Evolutionary conservation across 2,888 invertebrate species (phyloP).

Genomic region (Acrobeloides nanus): DNA sequence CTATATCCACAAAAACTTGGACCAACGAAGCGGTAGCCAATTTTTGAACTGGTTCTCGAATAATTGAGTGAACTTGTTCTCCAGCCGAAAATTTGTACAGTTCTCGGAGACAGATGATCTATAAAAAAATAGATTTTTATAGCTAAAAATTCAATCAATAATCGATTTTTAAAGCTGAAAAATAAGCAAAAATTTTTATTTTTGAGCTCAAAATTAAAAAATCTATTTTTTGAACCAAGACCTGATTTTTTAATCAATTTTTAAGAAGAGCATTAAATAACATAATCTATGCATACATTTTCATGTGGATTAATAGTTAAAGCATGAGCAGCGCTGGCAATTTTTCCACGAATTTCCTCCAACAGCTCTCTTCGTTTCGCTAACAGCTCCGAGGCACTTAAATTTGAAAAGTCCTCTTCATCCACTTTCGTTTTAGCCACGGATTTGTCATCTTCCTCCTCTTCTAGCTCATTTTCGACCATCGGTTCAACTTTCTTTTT

Average conservation of each 20-base stretch:
- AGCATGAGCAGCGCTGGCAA: conserved; percentile 9
- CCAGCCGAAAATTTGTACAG: conserved; percentile 54
- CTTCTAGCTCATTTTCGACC: conserved; percentile 20
- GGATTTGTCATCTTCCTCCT: conserved; percentile 21
- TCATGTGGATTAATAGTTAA: conserved; percentile 5
- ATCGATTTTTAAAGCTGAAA: too few species aligned
- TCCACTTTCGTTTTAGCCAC: too few species aligned
- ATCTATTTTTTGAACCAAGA: too few species aligned
- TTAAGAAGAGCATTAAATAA: conserved; percentile 8
- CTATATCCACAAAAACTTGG: conserved; percentile 71
- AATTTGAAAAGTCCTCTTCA: conserved; percentile 30
- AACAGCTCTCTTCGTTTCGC: conserved; percentile 14
- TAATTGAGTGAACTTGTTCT: conserved; percentile 51
- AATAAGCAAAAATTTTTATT: not conserved
- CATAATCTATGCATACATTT: conserved; percentile 10
- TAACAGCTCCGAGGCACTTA: conserved; percentile 36
- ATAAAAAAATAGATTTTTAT: too few species aligned
- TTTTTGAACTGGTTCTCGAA: conserved; percentile 54
- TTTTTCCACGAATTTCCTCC: conserved; percentile 5
- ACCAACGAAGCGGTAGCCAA: conserved; percentile 64
- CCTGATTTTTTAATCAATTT: not conserved
- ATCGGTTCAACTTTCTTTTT: conserved; percentile 19
- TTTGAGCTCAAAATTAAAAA: not conserved
- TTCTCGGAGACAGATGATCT: conserved; percentile 53
- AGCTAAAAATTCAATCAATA: too few species aligned